phyloP scores from a whole-genome alignment of 2,113 vertebrate genomes.

The Ovibos moschatus region DNA sequence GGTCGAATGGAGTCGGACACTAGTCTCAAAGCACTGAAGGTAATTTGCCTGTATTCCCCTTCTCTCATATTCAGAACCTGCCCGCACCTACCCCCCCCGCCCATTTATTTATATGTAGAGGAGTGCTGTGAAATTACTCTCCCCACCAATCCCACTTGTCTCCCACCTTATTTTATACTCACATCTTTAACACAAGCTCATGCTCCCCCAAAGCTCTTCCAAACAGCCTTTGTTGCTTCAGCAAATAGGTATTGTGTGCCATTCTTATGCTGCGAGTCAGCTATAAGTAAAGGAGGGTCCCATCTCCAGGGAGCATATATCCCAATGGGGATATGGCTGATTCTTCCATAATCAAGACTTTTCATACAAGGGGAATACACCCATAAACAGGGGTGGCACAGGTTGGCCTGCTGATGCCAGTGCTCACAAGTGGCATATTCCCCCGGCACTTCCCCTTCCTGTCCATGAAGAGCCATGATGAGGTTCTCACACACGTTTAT shows the following conservation, averaged over 20 bases:
- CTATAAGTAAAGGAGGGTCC: neutral
- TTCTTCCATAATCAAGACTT: neutral
- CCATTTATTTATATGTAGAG: neutral
- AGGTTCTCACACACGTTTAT: neutral
- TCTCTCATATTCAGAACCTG: neutral
- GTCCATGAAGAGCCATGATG: neutral
- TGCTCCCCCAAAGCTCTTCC: neutral
- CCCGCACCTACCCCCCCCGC: accelerated
- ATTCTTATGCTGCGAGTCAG: accelerated
- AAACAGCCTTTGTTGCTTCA: neutral
- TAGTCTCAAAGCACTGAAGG: neutral
- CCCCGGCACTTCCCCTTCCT: neutral
- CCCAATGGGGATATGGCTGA: neutral
- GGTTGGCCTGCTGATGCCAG: neutral
- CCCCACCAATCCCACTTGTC: neutral
- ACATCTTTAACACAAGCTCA: neutral
- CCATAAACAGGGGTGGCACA: neutral
- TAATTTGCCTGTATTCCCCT: neutral
- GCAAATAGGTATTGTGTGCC: neutral
- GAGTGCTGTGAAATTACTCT: neutral
- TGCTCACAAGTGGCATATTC: too few relatives aligned
- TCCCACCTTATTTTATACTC: neutral
- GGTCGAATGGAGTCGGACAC: neutral
- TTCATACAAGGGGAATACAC: neutral
- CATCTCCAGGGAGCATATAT: accelerated